Evolutionary conservation across 1,140 invertebrate genomes (phyloP).

Genomic region (Brachionus plicatilis): DNA sequence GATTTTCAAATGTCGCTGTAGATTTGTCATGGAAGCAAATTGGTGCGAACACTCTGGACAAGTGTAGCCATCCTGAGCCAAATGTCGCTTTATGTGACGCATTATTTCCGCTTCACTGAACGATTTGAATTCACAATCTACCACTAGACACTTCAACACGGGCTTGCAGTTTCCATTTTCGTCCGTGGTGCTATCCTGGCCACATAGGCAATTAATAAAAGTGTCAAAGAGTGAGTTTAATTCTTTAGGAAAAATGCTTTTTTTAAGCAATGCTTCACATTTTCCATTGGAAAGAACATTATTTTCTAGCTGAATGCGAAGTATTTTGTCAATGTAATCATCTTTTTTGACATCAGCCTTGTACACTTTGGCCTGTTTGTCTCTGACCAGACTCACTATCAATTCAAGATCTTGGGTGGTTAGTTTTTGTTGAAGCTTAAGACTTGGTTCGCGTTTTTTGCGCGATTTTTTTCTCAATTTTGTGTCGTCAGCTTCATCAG

Average conservation of each 20-base stretch:
- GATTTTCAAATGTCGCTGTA: conserved; percentile 32
- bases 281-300: conserved; percentile 8
- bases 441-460: conserved; percentile 37
- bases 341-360: conserved; percentile 36
- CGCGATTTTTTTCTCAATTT: neutral
- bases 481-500: neutral
- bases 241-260: conserved; percentile 37
- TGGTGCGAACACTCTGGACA: neutral
- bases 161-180: conserved; percentile 34
- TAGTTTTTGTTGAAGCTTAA: conserved; percentile 23
- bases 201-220: conserved; percentile 30
- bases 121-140: conserved; percentile 32
- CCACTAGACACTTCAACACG: conserved; percentile 26
- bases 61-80: conserved; percentile 38
- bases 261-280: conserved; percentile 38
- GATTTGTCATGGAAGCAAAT: conserved; percentile 21
- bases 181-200: neutral
- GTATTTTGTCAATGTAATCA: conserved; percentile 34
- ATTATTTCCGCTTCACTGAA: conserved; percentile 36
- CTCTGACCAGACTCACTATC: neutral
- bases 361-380: conserved; percentile 17
- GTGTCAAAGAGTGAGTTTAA: conserved; percentile 25
- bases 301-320: neutral
- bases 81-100: conserved; percentile 21
- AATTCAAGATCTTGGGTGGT: conserved; percentile 34